Base-by-base conservation (phyloP, 2,888 invertebrate genomes). In the Caenorhabditis sinica region DNA sequence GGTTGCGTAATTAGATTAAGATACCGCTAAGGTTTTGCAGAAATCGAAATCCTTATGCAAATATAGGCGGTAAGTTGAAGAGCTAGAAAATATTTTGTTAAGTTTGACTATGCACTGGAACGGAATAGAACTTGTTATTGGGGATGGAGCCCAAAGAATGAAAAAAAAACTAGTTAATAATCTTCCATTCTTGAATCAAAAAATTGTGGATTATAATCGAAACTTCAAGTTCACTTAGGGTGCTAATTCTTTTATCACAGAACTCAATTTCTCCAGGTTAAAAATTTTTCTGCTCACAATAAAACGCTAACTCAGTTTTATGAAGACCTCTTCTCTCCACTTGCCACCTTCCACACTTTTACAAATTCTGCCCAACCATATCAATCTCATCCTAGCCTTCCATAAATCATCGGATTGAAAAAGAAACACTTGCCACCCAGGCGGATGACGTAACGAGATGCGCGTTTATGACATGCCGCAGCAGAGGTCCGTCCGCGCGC, bases 401-500 rank as follows among this genome's bases (percentile, higher is more conserved):
- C 61, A 20, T 66, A 43, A 30, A 56, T 73, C 49, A 15, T 56
- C 28, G 49, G n/a, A 72, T 65, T 71, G 49, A 56, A n/a, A n/a
- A n/a, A 65, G 58, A 60, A 72, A 80, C 80, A 80, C 40, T 72
- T 80, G 80, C 53, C 65, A 56, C 69, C 25, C 71, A 56, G 66
- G 49, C 66, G 60, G 65, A 53, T 80, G 65, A 80, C 66, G 72
- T 66, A 80, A 80, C 40, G 17, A 45, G 72, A 80, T 73, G 72
- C 58, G 80, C 65, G 36, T 72, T 72, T 65, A 72, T 60, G 80
- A 72, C 72, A 66, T 30, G n/a, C 53, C 25, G 51, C 56, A 56
- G 53, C 74, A 61, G 61, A 63, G 60, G 23, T 8, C 4, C 33
- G 1, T 13, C 6, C 36, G 15, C 25, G 40, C 25, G 60, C 28